These are phyloP conservation scores for Xylocopa sonorina DNA, from an alignment of 1,140 invertebrate species.

Conservation along the genomic window DNA sequence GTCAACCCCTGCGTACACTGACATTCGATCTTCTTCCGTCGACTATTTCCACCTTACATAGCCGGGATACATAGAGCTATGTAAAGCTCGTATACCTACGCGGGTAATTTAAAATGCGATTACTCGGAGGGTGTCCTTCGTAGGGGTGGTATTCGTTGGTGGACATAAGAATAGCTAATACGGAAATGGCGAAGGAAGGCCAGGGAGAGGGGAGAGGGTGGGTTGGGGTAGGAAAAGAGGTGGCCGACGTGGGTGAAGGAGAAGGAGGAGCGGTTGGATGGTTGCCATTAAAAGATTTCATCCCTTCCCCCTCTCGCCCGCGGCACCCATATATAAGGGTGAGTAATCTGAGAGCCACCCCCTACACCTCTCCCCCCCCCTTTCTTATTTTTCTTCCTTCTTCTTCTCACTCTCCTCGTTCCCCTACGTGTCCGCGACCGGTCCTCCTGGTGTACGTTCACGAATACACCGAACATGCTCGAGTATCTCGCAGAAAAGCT, in stretches of 20 bases:
- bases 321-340: slow-evolving; percentile 75
- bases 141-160: slow-evolving; percentile 67
- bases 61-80: slow-evolving; percentile 41
- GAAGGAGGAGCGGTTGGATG: slow-evolving; percentile 65
- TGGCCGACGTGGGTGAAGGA: slow-evolving; percentile 36
- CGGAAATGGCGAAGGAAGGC: slow-evolving; percentile 64
- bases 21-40: slow-evolving; percentile 66
- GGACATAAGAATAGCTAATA: slow-evolving; percentile 80
- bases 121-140: slow-evolving; percentile 71
- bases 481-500: slow-evolving; percentile 43
- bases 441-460: slow-evolving; percentile 27
- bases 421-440: slow-evolving; percentile 56
- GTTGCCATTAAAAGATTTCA: slow-evolving; percentile 78
- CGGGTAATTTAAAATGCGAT: slow-evolving; percentile 78
- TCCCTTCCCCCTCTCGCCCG: slow-evolving; percentile 62
- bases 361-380: no score
- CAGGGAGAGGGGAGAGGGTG: no score
- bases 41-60: slow-evolving; percentile 59
- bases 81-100: slow-evolving; percentile 60
- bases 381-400: slow-evolving; percentile 70
- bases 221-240: slow-evolving; percentile 38
- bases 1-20: slow-evolving; percentile 53
- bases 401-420: slow-evolving; percentile 65
- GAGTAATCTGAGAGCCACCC: slow-evolving; percentile 75
- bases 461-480: slow-evolving; percentile 30